Conservation (phyloP, 2,113 vertebrate genomes). For the Chroicocephalus ridibundus region DNA sequence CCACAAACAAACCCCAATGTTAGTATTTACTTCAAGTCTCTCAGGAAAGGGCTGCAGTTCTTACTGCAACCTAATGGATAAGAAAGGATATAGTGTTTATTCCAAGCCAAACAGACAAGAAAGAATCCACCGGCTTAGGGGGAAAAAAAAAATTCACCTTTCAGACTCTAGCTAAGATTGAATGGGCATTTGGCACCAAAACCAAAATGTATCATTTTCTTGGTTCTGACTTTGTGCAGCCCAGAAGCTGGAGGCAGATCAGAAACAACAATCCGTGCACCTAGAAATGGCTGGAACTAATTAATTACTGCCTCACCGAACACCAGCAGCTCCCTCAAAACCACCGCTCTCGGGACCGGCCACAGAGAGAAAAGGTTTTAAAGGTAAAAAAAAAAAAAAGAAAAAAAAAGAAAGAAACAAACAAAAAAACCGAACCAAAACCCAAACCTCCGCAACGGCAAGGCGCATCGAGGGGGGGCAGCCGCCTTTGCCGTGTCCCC, state of each 20-base stretch:
- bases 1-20: background rate
- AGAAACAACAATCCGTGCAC: background rate
- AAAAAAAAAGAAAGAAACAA: background rate
- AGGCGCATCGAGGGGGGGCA: background rate
- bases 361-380: fast-evolving
- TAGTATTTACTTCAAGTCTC: background rate
- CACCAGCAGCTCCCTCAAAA: background rate
- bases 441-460: too few species aligned
- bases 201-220: background rate
- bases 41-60: conserved; percentile 4
- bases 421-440: too few species aligned
- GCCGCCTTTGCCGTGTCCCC: fast-evolving
- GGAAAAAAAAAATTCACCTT: background rate
- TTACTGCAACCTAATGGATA: background rate
- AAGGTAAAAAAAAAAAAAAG: background rate
- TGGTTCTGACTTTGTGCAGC: background rate
- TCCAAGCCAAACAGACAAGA: background rate
- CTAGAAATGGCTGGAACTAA: background rate
- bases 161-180: background rate
- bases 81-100: background rate
- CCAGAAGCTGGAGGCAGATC: background rate
- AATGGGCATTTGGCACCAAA: background rate
- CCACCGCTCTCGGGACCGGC: background rate
- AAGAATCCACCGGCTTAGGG: background rate
- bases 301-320: background rate